Percentiles rank a stretch among this genome's conserved stretches.
Conservation (phyloP, 2,888 invertebrate species). For the Timema podura region DNA sequence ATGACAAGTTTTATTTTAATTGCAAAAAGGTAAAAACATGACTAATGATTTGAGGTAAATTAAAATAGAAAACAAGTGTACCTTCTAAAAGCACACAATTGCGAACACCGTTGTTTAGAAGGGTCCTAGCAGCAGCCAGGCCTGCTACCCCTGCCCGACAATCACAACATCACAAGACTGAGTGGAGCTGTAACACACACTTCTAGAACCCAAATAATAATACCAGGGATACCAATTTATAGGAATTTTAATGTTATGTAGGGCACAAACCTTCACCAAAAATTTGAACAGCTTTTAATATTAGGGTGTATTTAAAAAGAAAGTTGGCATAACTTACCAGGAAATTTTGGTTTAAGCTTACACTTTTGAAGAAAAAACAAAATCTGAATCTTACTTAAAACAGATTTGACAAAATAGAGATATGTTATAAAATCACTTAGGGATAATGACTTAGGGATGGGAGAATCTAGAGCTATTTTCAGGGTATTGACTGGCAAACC, state of each 20-base stretch:
- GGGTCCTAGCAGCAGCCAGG: conserved; percentile 52
- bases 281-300: too few species aligned
- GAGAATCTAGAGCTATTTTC: too few species aligned
- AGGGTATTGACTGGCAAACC: too few species aligned
- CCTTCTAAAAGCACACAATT: conserved; percentile 55
- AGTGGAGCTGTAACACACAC: too few species aligned
- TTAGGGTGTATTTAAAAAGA: too few species aligned
- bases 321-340: neutral
- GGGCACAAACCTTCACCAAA: too few species aligned
- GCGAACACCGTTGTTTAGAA: conserved; percentile 46
- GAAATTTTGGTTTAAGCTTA: neutral
- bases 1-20: too few species aligned
- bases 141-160: conserved; percentile 60
- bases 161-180: conserved; percentile 47
- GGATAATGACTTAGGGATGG: neutral
- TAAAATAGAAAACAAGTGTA: conserved; percentile 31
- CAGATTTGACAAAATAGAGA: neutral
- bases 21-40: too few species aligned
- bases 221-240: too few species aligned
- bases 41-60: too few species aligned
- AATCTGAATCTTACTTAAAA: neutral
- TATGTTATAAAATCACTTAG: neutral
- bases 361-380: neutral
- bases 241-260: too few species aligned
- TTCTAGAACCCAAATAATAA: too few species aligned